Evolutionary conservation across 2,797 vertebrate species (phyloP).

Genomic region (Argentina silus): DNA sequence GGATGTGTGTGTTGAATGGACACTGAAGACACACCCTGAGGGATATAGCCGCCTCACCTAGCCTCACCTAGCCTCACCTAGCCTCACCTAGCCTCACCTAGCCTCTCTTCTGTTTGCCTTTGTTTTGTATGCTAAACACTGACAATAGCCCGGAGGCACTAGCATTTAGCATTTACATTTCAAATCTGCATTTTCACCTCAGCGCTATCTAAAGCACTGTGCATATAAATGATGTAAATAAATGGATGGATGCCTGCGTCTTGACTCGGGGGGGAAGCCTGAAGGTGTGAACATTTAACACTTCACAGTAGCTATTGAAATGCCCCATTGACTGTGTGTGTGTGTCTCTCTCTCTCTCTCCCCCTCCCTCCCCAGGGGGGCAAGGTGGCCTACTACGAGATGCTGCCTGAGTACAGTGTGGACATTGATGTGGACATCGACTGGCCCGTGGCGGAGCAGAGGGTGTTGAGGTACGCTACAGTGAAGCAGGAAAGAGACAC

Average conservation of each 20-base stretch:
- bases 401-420: slow-evolving; percentile 90
- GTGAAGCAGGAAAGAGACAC: slow-evolving; percentile 67
- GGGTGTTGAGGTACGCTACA: slow-evolving; percentile 80
- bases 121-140: neutral
- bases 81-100: no score
- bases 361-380: slow-evolving; percentile 79
- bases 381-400: slow-evolving; percentile 89
- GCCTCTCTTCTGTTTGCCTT: neutral
- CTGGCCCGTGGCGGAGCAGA: slow-evolving; percentile 96
- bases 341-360: neutral
- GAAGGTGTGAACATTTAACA: no score
- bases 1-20: no score
- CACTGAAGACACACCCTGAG: neutral
- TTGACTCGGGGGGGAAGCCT: no score
- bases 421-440: slow-evolving; percentile 97
- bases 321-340: no score
- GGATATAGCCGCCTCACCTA: no score
- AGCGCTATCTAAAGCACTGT: neutral
- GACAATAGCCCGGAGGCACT: neutral
- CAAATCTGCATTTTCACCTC: neutral
- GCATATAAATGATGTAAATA: no score
- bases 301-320: no score
- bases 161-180: neutral
- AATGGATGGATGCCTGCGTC: no score
- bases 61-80: no score